phyloP scores from a whole-genome alignment of 2,888 invertebrate species.

The Phorcus lineatus region DNA sequence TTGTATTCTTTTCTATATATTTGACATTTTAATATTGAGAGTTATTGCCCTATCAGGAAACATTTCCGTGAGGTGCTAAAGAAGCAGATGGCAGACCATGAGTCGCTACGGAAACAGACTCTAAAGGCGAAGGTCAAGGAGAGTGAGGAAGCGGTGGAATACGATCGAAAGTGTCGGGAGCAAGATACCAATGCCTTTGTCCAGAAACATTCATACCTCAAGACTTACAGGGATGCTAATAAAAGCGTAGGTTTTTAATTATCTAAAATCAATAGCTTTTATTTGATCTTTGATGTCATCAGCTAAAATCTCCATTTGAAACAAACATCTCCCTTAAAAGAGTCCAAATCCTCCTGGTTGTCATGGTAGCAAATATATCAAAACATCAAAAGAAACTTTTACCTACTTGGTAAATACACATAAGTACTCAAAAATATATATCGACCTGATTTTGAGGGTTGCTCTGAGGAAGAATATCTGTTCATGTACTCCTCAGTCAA shows the following conservation, averaged over 20 bases:
- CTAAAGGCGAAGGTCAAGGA: conserved; percentile 60
- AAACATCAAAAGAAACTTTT: too few relatives aligned
- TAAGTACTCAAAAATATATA: too few relatives aligned
- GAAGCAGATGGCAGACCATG: conserved; percentile 71
- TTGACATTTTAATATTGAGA: not conserved
- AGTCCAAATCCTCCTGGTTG: too few relatives aligned
- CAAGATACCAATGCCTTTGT: conserved; percentile 60
- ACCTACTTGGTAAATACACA: too few relatives aligned
- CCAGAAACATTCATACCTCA: conserved; percentile 65
- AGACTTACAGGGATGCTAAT: conserved; percentile 69
- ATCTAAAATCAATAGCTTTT: not conserved
- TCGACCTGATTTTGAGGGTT: too few relatives aligned
- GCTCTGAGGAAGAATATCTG: too few relatives aligned
- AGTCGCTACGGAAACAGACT: conserved; percentile 42
- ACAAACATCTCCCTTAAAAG: too few relatives aligned
- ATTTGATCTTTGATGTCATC: not conserved
- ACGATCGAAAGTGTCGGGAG: conserved; percentile 60
- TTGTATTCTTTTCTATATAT: not conserved
- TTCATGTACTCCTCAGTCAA: too few relatives aligned
- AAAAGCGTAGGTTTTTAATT: conserved; percentile 62
- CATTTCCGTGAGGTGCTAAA: conserved; percentile 70
- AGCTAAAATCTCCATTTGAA: too few relatives aligned
- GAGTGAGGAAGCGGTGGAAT: conserved; percentile 63
- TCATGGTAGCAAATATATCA: too few relatives aligned
- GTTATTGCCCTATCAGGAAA: conserved; percentile 48